A percentile compares a stretch with the other conserved stretches of the same genome.
These are phyloP conservation scores for Ascaphus truei DNA, from an alignment of 2,113 vertebrate genomes.

Conservation along the genomic window DNA sequence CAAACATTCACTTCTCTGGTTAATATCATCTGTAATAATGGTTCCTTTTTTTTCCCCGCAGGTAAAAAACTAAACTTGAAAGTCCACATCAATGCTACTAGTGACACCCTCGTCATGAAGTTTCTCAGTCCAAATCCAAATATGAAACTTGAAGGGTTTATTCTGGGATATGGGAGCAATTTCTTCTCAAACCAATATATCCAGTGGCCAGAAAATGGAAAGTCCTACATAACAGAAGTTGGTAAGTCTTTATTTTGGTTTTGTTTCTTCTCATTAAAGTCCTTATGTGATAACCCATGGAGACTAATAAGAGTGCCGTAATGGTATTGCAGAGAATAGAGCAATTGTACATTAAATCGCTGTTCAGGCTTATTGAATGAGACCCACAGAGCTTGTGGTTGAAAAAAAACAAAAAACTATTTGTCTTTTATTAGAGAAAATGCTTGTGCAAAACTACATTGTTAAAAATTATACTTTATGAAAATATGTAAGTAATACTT, in stretches of 20 bases:
- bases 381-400: no score
- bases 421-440: no score
- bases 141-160: slow-evolving; percentile 84
- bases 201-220: slow-evolving; percentile 78
- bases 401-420: no score
- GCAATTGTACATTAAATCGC: neutral
- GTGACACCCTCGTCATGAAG: slow-evolving; percentile 84
- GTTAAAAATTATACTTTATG: no score
- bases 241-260: slow-evolving; percentile 69
- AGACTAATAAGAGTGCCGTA: neutral
- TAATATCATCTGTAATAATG: no score
- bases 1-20: no score
- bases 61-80: slow-evolving; percentile 85
- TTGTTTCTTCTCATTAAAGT: no score
- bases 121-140: slow-evolving; percentile 76
- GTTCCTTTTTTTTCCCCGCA: slow-evolving; percentile 42
- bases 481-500: no score
- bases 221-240: slow-evolving; percentile 75
- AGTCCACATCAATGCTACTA: slow-evolving; percentile 85
- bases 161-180: slow-evolving; percentile 89
- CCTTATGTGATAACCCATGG: neutral
- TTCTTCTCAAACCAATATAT: slow-evolving; percentile 90
- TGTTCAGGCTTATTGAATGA: no score
- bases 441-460: no score
- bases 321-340: neutral